Percentiles rank a stretch among this genome's conserved stretches.
Evolutionary conservation across 1,140 invertebrate species (phyloP).

Genomic region (fruit fly (Drosophila melanogaster)): DNA sequence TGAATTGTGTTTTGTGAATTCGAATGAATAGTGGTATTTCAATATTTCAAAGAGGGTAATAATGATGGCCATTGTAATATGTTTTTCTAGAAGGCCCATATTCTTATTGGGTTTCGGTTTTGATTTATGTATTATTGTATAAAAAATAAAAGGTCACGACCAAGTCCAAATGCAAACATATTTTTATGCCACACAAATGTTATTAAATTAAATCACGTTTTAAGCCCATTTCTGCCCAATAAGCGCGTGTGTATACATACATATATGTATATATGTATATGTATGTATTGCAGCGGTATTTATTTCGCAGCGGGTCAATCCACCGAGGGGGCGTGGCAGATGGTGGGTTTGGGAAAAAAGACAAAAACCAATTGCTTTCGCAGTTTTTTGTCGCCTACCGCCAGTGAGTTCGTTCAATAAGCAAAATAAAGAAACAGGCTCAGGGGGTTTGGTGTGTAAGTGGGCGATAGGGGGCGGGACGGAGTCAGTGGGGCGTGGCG

Average conservation of each 20-base stretch:
- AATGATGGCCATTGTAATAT: too few relatives aligned
- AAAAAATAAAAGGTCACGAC: too few relatives aligned
- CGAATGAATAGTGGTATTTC: too few relatives aligned
- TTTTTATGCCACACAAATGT: neutral
- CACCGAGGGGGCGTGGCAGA: neutral
- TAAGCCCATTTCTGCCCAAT: neutral
- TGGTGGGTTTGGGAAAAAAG: neutral
- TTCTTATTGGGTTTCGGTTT: neutral
- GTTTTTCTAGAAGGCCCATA: too few relatives aligned
- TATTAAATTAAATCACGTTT: conserved; percentile 8
- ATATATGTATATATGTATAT: neutral
- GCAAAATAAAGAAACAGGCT: conserved; percentile 13
- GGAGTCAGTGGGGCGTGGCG: conserved; percentile 38
- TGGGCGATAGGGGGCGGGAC: neutral
- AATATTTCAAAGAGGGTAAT: too few relatives aligned
- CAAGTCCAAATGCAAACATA: neutral
- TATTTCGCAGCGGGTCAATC: neutral
- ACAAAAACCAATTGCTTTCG: conserved; percentile 40
- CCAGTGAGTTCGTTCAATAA: conserved; percentile 61
- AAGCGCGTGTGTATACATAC: neutral
- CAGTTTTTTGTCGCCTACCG: conserved; percentile 57
- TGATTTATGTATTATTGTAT: neutral
- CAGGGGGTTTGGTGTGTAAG: conserved; percentile 12
- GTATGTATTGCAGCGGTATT: neutral
- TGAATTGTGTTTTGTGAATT: too few relatives aligned